These are phyloP conservation scores for Orthosia gracilis DNA, from an alignment of 2,888 invertebrate species.

Conservation along the genomic window DNA sequence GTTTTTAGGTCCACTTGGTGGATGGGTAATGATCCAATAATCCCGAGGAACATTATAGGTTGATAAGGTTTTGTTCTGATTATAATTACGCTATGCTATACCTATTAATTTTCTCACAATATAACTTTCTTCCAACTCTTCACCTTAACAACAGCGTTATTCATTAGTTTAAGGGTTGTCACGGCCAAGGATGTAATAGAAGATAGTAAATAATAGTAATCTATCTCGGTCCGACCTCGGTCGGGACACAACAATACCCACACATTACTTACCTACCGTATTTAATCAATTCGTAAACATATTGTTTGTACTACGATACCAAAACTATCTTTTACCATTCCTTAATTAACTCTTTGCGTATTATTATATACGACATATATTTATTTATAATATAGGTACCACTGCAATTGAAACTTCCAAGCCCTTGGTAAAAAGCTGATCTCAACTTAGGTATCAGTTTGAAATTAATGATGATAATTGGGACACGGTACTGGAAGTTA, in stretches of 20 bases:
- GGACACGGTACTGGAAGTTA: neutral
- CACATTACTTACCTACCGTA: slow-evolving; percentile 37
- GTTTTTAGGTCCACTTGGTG: neutral
- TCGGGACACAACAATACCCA: slow-evolving; percentile 40
- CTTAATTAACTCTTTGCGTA: slow-evolving; percentile 2
- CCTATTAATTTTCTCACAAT: neutral
- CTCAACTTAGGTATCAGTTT: neutral
- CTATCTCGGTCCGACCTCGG: slow-evolving; percentile 48
- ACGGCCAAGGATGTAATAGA: slow-evolving; percentile 37
- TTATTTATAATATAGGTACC: neutral
- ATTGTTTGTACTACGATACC: slow-evolving; percentile 36
- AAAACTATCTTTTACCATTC: slow-evolving; percentile 14
- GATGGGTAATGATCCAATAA: neutral
- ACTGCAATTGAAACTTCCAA: neutral
- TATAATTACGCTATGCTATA: neutral
- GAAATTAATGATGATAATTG: neutral
- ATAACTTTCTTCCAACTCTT: slow-evolving; percentile 9
- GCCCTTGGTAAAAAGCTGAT: neutral
- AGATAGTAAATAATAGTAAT: slow-evolving; percentile 55
- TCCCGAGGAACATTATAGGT: neutral
- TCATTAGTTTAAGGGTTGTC: slow-evolving; percentile 22
- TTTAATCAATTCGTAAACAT: slow-evolving; percentile 55
- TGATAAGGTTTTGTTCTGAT: neutral
- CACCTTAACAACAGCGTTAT: slow-evolving; percentile 4
- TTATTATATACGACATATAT: neutral